Evolutionary conservation across 2,888 invertebrate species (phyloP), one percentile per base, ranked within the genome.

Genomic region (Neoaliturus tenellus): DNA sequence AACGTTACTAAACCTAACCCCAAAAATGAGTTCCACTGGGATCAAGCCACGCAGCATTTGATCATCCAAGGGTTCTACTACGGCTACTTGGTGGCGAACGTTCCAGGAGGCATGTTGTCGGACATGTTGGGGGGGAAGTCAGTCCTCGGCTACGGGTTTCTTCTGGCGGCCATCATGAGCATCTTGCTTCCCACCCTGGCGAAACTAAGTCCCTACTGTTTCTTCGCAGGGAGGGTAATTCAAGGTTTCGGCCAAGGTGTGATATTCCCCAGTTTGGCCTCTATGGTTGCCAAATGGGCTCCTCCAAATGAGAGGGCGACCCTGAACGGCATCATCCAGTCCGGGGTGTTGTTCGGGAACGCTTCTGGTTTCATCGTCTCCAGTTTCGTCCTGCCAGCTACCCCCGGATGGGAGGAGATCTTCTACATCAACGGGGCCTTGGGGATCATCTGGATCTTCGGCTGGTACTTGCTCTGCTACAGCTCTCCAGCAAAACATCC

Each of bases 211-310:
- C 33, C 35, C 0, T 67, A 31, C 33, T 31, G 17, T 17, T 67
- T 67, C 67, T 33, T 67, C 3, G 31, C 6, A 4, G 67, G 17
- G 6, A 17, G 67, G 17, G 8, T 67, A 4, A 4, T 35, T 4
- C 67, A 33, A 67, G 67, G 67, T 17, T 31, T 67, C 10, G 67
- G 67, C 23, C 88, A 94, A 92, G 97, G 96, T 1, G 96, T 97
- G 4, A 96, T 96, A 0, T 98, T 98, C 89, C 98, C 98, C 0
- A 96, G 97, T 0, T 96, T 97, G 95, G 98, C 98, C 90, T 95
- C 96, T 3, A 92, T 98, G 91, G 91, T 97, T 87, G 95, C 98
- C 0, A 93, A 95, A 83, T 98, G 98, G 98, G 96, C 98, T 0
- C 98, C 98, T 1, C 97, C 98, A 0, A 92, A 93, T 33, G 98